Percentiles rank a stretch among this genome's conserved stretches.
phyloP scores from a whole-genome alignment of 1,140 invertebrate genomes.

The Anadara kagoshimensis region DNA sequence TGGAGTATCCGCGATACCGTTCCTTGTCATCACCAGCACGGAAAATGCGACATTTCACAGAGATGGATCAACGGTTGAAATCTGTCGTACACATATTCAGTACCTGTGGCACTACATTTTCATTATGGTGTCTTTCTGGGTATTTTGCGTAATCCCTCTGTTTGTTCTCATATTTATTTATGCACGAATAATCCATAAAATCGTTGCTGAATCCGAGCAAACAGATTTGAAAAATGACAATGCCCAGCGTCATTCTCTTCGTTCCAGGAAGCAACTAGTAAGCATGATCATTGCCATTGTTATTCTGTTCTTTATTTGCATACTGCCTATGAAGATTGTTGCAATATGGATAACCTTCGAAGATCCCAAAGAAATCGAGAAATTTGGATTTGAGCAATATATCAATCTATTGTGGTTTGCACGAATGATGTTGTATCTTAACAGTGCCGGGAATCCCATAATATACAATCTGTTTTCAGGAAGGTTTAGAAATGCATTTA shows the following conservation, averaged over 20 bases:
- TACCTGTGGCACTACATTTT: constrained; percentile 42
- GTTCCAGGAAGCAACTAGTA: constrained; percentile 77
- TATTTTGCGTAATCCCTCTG: constrained; percentile 51
- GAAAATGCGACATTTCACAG: constrained; percentile 30
- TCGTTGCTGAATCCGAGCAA: constrained; percentile 22
- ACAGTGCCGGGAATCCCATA: constrained; percentile 54
- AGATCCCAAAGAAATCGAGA: constrained; percentile 79
- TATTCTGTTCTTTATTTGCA: constrained; percentile 91
- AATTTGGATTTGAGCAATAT: constrained; percentile 85
- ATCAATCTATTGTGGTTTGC: constrained; percentile 90
- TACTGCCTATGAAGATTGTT: constrained; percentile 89
- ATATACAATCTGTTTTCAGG: constrained; percentile 55
- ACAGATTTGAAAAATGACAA: constrained; percentile 8
- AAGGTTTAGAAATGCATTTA: constrained; percentile 53
- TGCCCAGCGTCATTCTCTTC: constrained; percentile 10
- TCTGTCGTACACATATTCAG: constrained; percentile 45
- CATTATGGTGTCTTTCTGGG: constrained; percentile 39
- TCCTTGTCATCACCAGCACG: constrained; percentile 46
- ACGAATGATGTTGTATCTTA: constrained; percentile 49
- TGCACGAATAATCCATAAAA: constrained; percentile 44
- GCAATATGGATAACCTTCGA: constrained; percentile 79
- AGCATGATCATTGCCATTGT: constrained; percentile 93
- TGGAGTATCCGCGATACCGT: constrained; percentile 33
- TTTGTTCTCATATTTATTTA: constrained; percentile 48
- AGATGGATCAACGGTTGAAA: constrained; percentile 31